Evolutionary conservation across 2,797 vertebrate species (phyloP), one percentile per base, ranked within the genome.

Genomic region (Melanotaenia boesemani): DNA sequence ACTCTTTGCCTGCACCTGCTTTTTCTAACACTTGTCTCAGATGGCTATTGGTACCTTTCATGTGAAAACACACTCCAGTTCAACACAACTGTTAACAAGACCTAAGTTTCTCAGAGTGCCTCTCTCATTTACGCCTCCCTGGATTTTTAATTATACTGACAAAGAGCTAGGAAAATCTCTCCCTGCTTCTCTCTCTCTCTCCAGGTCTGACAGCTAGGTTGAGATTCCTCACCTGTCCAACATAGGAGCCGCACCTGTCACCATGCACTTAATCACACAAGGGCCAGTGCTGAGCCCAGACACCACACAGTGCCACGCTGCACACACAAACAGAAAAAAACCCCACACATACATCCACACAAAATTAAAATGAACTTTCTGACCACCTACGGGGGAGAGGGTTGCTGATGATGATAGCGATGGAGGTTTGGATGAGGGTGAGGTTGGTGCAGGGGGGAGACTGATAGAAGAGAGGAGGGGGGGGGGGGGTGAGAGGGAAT

Each of bases 291-390:
- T 82, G 88, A 89, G 90, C 88, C 85, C 89, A 91, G 90, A 91
- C 85, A 75, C 82, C 84, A 88, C 87, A 80, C 85, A 81, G 79
- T 48, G 83, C 79, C 80, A 68, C 37, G 64, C 80, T 36, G 28
- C 57, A 20, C 66, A 61, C 81, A 72, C 61, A 70, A 30, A 77
- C 58, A 65, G 60, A 70, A 18, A n/a, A 50, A 20, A 66, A 60
- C 79, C 67, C 63, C 63, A 59, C 32, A 59, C 63, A 67, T 26
- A 48, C 75, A 39, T 67, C 28, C 83, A 81, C 71, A 68, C 91
- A 96, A 97, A 97, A 98, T 97, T 97, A 98, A 97, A 97, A 97
- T 97, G 96, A 98, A 98, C 97, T 97, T 98, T 98, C 96, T 96
- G 96, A 93, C 96, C 96, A 96, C 95, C 86, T 90, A 93, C 82